Evolutionary conservation across 2,797 vertebrate genomes (phyloP).

Genomic region (Rhinoraja longicauda): DNA sequence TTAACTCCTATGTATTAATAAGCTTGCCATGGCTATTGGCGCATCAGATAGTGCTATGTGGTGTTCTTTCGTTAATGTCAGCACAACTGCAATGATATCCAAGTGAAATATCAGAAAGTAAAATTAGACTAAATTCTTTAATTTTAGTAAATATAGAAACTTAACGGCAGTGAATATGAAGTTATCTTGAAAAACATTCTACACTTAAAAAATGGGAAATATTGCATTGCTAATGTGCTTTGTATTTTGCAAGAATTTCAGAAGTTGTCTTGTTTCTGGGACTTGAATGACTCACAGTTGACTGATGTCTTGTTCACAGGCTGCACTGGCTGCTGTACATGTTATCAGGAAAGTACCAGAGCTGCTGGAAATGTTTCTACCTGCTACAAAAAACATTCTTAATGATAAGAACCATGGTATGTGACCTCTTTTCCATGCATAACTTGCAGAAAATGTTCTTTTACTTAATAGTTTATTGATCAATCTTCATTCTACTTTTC

Average conservation of each 20-base stretch:
- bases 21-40: background rate
- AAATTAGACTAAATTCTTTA: background rate
- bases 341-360: conserved; percentile 40
- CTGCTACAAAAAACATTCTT: conserved; percentile 38
- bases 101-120: background rate
- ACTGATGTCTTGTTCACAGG: conserved; percentile 28
- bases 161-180: background rate
- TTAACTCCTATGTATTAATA: background rate
- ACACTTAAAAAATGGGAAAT: background rate
- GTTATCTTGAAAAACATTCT: background rate
- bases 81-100: background rate
- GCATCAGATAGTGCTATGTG: too few relatives aligned
- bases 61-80: background rate
- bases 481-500: background rate
- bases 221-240: background rate
- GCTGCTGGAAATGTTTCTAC: conserved; percentile 41
- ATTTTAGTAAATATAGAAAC: background rate
- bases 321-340: conserved; percentile 40
- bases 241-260: background rate
- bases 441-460: background rate
- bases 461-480: background rate
- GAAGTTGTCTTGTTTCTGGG: background rate
- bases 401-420: conserved; percentile 40
- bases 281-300: conserved; percentile 1
- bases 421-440: background rate